Percentiles rank a stretch among this genome's conserved stretches.
phyloP scores from a whole-genome alignment of 2,888 invertebrate species.

The Mylabris sibirica region DNA sequence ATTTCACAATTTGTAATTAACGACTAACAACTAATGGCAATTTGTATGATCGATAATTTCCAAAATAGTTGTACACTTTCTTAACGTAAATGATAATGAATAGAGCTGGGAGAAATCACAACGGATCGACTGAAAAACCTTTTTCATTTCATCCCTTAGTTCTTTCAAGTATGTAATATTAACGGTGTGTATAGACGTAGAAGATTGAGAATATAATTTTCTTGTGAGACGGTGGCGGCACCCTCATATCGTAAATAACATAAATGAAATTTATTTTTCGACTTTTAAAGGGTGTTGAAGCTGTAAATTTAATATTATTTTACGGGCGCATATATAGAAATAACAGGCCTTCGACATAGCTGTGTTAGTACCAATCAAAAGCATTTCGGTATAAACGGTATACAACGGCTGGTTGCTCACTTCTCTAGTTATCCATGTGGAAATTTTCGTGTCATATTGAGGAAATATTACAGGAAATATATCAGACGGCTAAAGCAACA shows the following conservation, averaged over 20 bases:
- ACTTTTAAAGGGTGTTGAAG: conserved; percentile 43
- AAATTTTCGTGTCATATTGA: conserved; percentile 24
- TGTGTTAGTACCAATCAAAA: conserved; percentile 26
- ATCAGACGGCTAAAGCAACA: conserved; percentile 14
- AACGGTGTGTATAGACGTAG: not conserved
- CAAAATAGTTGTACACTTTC: not conserved
- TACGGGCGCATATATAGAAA: conserved; percentile 34
- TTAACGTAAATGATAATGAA: no score
- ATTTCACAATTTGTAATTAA: not conserved
- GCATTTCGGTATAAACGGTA: conserved; percentile 12
- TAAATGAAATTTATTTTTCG: conserved; percentile 35
- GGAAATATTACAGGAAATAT: conserved; percentile 28
- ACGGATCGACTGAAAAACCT: no score
- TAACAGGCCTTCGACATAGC: conserved; percentile 37
- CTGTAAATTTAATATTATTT: conserved; percentile 48
- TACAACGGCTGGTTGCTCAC: conserved; percentile 15
- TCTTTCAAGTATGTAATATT: not conserved
- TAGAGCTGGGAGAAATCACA: no score
- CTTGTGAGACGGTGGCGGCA: conserved; percentile 7
- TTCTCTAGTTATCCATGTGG: conserved; percentile 3
- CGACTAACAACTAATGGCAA: not conserved
- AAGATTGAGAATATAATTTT: not conserved
- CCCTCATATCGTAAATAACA: conserved; percentile 28
- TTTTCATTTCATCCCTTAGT: not conserved
- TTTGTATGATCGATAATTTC: not conserved